Percentiles rank a stretch among this genome's conserved stretches.
Conservation (phyloP, 2,797 vertebrate genomes). For the Iguana delicatissima region DNA sequence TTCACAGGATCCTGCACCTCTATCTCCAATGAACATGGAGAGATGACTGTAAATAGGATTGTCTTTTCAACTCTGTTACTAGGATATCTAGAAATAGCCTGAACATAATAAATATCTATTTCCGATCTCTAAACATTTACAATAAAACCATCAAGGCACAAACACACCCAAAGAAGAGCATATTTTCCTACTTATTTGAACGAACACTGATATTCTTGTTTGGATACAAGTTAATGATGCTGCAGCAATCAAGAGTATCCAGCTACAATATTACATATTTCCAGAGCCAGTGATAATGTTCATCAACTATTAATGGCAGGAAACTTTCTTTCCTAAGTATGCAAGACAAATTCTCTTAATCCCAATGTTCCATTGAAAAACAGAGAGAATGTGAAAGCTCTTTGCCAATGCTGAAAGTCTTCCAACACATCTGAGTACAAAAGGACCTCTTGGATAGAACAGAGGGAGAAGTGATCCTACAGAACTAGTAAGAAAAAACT, state of each 20-base stretch:
- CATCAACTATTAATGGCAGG: constrained; percentile 12
- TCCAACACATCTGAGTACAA: too few species aligned
- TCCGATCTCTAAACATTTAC: neutral
- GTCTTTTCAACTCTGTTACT: too few species aligned
- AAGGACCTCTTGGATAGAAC: too few species aligned
- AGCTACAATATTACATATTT: neutral
- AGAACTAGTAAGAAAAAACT: too few species aligned
- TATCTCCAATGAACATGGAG: too few species aligned
- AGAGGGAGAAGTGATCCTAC: too few species aligned
- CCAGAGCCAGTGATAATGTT: constrained; percentile 21
- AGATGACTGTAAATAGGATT: neutral
- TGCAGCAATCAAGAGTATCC: constrained; percentile 27
- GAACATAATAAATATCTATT: neutral
- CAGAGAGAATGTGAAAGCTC: neutral
- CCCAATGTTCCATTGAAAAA: neutral
- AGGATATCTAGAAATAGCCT: neutral
- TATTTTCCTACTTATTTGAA: neutral
- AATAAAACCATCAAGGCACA: neutral
- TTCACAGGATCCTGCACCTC: too few species aligned
- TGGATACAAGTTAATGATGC: neutral
- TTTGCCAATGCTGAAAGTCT: neutral
- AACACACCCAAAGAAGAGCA: neutral
- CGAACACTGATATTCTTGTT: neutral
- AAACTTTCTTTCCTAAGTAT: neutral
- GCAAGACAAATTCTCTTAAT: neutral